phyloP scores from a whole-genome alignment of 2,888 invertebrate genomes.

The Atrina japonica region DNA sequence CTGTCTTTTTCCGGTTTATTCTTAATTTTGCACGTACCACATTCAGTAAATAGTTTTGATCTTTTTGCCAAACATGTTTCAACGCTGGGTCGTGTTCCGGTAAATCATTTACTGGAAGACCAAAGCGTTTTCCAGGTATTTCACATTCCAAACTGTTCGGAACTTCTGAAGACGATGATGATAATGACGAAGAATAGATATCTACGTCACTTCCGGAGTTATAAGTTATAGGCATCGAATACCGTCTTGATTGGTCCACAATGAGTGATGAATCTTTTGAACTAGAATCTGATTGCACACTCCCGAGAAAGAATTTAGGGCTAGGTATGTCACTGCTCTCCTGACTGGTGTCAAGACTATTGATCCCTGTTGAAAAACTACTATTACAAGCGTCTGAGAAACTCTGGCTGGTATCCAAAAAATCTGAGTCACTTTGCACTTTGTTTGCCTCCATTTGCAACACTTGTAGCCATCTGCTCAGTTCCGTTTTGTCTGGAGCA shows the following conservation, averaged over 20 bases:
- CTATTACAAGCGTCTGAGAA: slow-evolving; percentile 1
- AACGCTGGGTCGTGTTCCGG: slow-evolving; percentile 64
- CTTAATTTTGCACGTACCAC: slow-evolving; percentile 61
- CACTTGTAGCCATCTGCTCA: slow-evolving; percentile 67
- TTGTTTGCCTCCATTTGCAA: slow-evolving; percentile 67
- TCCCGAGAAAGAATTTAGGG: not conserved
- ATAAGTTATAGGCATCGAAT: slow-evolving; percentile 14
- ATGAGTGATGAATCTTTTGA: too few relatives aligned
- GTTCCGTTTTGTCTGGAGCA: slow-evolving; percentile 59
- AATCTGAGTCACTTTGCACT: slow-evolving; percentile 41
- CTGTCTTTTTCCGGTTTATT: slow-evolving; percentile 46
- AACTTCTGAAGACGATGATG: slow-evolving; percentile 30
- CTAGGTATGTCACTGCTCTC: not conserved
- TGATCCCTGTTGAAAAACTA: not conserved
- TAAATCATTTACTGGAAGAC: slow-evolving; percentile 42
- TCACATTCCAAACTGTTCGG: slow-evolving; percentile 10
- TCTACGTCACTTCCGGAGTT: slow-evolving; percentile 21
- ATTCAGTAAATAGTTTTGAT: slow-evolving; percentile 64
- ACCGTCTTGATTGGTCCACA: not conserved
- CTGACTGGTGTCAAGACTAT: not conserved
- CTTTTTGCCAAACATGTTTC: slow-evolving; percentile 66
- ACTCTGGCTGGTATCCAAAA: not conserved
- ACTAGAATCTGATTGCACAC: not conserved
- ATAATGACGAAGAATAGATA: slow-evolving; percentile 10
- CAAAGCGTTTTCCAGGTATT: not conserved